Evolutionary conservation across 2,888 invertebrate genomes (phyloP), one percentile per base, ranked within the genome.

Genomic region (Cosmia trapezina): DNA sequence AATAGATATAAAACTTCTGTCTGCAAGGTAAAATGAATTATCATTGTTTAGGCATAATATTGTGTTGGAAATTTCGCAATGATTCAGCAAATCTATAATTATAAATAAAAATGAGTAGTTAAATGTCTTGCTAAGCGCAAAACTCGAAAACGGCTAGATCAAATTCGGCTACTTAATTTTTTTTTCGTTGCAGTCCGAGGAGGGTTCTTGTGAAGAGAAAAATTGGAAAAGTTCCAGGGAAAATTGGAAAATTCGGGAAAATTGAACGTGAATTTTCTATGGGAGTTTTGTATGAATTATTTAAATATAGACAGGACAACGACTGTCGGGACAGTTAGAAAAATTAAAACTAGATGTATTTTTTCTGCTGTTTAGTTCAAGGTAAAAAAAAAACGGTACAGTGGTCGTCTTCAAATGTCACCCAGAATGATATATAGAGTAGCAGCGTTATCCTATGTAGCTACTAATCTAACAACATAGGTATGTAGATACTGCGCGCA

Each of bases 11-110:
- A 78, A 73, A 68, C 67, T 76, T 56, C 62, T 62, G 41, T 54
- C 45, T 64, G 61, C 85, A 86, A 86, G 86, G 86, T 73, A 66
- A 84, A 73, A 76, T 47, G n/a, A 77, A 63, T 86, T 86, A 86
- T 80, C 84, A 68, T 78, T 73, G 68, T 84, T 75, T 73, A 78
- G 61, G 14, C 11, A n/a, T 43, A 11, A 22, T 41, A 8, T 62
- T 70, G n/a, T 41, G 37, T 43, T 66, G 19, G 22, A 76, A 62
- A 56, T 81, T 81, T 81, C 64, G 68, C 45, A 81, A 81, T 72
- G n/a, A 68, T 62, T 45, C 49, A 45, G 28, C 41, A 43, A 64
- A 78, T 37, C 45, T 60, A n/a, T 6, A 12, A 4, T n/a, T n/a
- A n/a, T 51, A 51, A 37, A 76, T 28, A 28, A 28, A 28, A 28